These are phyloP conservation scores for Mythimna albipuncta DNA, from an alignment of 2,888 invertebrate genomes.

Conservation along the genomic window DNA sequence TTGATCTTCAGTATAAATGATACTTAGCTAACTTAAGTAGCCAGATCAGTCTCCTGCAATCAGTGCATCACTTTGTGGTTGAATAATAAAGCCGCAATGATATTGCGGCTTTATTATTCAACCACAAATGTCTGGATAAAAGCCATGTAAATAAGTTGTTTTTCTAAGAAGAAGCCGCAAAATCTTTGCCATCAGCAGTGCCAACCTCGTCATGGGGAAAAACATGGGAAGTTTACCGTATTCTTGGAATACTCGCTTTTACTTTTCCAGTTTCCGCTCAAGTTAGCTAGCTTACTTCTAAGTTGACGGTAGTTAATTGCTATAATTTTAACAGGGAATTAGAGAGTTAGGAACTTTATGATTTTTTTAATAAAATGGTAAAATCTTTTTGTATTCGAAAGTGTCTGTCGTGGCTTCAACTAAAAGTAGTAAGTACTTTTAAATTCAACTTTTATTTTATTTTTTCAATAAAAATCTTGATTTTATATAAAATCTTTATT, in stretches of 20 bases:
- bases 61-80: slow-evolving; percentile 10
- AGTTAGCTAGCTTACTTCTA: slow-evolving; percentile 7
- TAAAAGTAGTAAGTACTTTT: slow-evolving; percentile 23
- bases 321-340: slow-evolving; percentile 14
- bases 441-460: neutral
- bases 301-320: slow-evolving; percentile 8
- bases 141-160: slow-evolving; percentile 7
- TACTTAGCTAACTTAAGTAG: neutral
- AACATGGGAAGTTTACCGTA: slow-evolving; percentile 17
- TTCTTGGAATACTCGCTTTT: slow-evolving; percentile 27
- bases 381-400: slow-evolving; percentile 11
- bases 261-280: slow-evolving; percentile 33
- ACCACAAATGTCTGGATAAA: slow-evolving; percentile 19
- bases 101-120: neutral
- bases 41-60: neutral
- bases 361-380: slow-evolving; percentile 12
- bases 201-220: slow-evolving; percentile 27
- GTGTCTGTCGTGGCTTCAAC: neutral
- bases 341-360: neutral
- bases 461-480: neutral
- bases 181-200: neutral
- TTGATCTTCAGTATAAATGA: neutral
- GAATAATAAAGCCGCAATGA: slow-evolving; percentile 4
- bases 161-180: slow-evolving; percentile 19
- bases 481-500: neutral